A percentile compares a stretch with the other conserved stretches of the same genome.
Evolutionary conservation across 2,888 invertebrate genomes (phyloP).

Genomic region (Dicyrtomina minuta): DNA sequence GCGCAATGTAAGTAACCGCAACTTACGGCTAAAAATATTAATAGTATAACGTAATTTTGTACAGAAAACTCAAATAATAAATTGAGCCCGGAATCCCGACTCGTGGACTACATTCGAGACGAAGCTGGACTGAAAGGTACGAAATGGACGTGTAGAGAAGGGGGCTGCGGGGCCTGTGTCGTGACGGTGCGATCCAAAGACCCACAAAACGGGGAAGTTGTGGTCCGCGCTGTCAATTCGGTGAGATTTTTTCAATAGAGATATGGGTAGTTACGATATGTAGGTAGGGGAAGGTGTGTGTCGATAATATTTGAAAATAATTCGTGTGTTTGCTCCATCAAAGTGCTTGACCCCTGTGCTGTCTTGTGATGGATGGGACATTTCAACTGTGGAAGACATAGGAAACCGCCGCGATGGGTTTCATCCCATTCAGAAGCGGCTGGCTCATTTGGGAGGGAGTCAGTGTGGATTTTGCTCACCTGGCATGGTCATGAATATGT

Average conservation of each 20-base stretch:
- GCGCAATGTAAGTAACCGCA: no score
- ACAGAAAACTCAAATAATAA: no score
- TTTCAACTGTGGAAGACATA: slow-evolving; percentile 73
- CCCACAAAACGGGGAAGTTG: slow-evolving; percentile 56
- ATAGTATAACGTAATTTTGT: no score
- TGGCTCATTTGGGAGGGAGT: slow-evolving; percentile 67
- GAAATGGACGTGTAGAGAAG: slow-evolving; percentile 60
- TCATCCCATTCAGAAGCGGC: slow-evolving; percentile 67
- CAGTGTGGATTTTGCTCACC: slow-evolving; percentile 77
- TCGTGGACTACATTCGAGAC: no score
- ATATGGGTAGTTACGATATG: no score
- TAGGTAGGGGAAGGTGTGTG: no score
- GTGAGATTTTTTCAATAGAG: slow-evolving; percentile 62
- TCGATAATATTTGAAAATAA: no score
- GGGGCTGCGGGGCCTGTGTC: slow-evolving; percentile 70
- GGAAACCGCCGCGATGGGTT: slow-evolving; percentile 68
- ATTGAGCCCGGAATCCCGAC: slow-evolving; percentile 34
- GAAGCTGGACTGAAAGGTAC: slow-evolving; percentile 45
- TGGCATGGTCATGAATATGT: slow-evolving; percentile 77
- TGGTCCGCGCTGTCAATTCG: slow-evolving; percentile 66
- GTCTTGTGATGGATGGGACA: slow-evolving; percentile 65
- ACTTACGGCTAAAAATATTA: no score
- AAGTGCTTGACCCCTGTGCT: slow-evolving; percentile 28
- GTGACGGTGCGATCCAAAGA: slow-evolving; percentile 42
- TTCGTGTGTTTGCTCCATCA: no score